phyloP scores from a whole-genome alignment of 2,888 invertebrate species.

The Julus scandinavius region DNA sequence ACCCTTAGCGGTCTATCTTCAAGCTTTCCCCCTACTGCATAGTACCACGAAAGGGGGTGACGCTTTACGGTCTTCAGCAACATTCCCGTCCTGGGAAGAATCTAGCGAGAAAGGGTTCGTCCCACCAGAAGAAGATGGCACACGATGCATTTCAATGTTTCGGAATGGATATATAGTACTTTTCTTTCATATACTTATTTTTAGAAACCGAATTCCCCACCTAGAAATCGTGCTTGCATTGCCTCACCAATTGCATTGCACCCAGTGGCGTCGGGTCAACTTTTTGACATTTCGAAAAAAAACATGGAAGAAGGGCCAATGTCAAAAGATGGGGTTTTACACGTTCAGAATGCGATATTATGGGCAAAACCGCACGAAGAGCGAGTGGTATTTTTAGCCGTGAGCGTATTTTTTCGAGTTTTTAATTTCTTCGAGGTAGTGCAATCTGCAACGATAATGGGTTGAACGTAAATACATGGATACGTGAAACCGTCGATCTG shows the following conservation, averaged over 20 bases:
- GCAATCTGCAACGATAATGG: background rate
- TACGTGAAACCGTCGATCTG: conserved; percentile 8
- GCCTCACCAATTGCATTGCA: background rate
- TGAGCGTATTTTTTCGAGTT: background rate
- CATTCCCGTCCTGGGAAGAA: no score
- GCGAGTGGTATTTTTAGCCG: conserved; percentile 14
- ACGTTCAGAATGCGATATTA: background rate
- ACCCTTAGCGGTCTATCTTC: no score
- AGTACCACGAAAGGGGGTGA: no score
- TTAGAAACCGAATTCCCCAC: background rate
- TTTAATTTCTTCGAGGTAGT: background rate
- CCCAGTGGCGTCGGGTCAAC: background rate
- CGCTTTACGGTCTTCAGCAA: no score
- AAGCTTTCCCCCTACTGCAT: no score
- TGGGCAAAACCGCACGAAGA: background rate
- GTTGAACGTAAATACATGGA: background rate
- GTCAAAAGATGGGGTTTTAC: conserved; percentile 3
- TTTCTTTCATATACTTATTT: background rate
- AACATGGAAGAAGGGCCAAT: conserved; percentile 27
- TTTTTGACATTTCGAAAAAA: background rate
- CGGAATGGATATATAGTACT: background rate
- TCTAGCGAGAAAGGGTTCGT: background rate
- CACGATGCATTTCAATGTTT: background rate
- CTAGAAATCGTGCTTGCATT: background rate
- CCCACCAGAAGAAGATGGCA: background rate